A percentile compares a stretch with the other conserved stretches of the same genome.
These are phyloP conservation scores for Tangara arthus DNA, from an alignment of 2,797 vertebrate genomes.

Conservation along the genomic window DNA sequence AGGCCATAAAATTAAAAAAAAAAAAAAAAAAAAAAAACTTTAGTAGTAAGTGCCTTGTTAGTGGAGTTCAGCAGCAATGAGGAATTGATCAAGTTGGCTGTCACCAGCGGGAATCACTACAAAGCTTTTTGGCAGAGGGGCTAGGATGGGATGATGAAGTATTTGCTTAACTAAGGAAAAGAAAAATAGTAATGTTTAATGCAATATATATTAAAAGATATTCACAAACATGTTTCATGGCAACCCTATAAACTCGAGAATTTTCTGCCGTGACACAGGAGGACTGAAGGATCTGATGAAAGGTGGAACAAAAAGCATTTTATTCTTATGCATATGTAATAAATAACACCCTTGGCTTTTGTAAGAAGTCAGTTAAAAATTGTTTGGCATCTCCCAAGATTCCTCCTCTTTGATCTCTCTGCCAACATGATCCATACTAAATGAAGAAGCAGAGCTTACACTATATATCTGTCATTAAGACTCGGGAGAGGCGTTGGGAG, in stretches of 20 bases:
- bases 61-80: neutral
- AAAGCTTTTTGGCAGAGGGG: conserved; percentile 2
- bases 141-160: neutral
- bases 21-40: neutral
- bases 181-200: neutral
- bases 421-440: conserved; percentile 45
- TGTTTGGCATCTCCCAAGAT: conserved; percentile 37
- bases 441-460: conserved; percentile 37
- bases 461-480: conserved; percentile 26
- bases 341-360: neutral
- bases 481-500: neutral
- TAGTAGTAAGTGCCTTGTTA: neutral
- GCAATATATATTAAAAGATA: neutral
- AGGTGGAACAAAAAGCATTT: neutral
- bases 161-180: neutral
- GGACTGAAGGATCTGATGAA: neutral
- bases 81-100: neutral
- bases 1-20: neutral
- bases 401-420: conserved; percentile 43
- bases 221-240: neutral
- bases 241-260: neutral
- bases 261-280: neutral
- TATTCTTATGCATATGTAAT: neutral
- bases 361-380: conserved; percentile 29
- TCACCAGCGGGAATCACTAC: neutral